Conservation (phyloP, 2,888 invertebrate species). For the Lepetodrilus schrolli region DNA sequence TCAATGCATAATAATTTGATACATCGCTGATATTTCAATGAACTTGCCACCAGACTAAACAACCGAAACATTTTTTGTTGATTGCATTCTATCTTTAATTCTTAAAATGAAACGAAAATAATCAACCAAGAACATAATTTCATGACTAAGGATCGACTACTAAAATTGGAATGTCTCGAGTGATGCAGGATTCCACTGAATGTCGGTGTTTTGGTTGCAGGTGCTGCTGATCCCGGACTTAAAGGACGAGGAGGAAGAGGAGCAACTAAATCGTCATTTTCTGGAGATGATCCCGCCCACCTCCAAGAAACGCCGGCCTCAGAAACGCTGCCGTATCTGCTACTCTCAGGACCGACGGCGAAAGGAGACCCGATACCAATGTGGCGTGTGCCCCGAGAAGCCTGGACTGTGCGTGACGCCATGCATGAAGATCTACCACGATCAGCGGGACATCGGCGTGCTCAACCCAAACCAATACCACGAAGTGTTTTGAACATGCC, state of each 20-base stretch:
- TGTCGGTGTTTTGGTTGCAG: not conserved
- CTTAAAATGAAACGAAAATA: no score
- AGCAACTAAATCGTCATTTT: not conserved
- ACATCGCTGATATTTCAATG: no score
- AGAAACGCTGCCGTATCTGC: conserved; percentile 16
- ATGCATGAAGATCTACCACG: conserved; percentile 20
- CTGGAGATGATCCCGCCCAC: conserved; percentile 19
- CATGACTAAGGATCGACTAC: no score
- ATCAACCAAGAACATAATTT: no score
- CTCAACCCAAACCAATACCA: not conserved
- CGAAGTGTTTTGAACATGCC: no score
- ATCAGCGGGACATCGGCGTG: not conserved
- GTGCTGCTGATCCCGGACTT: not conserved
- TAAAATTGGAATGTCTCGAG: no score
- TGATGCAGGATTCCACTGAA: not conserved
- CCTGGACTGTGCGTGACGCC: not conserved
- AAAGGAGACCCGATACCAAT: conserved; percentile 21
- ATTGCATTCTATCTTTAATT: no score
- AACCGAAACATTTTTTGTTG: no score
- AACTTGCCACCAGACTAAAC: no score
- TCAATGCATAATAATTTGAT: no score
- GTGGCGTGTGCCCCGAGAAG: not conserved
- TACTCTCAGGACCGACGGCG: not conserved
- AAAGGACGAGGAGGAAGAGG: not conserved
- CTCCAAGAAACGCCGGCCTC: not conserved